phyloP scores from a whole-genome alignment of 2,113 vertebrate genomes.

The Dipodomys stephensi region DNA sequence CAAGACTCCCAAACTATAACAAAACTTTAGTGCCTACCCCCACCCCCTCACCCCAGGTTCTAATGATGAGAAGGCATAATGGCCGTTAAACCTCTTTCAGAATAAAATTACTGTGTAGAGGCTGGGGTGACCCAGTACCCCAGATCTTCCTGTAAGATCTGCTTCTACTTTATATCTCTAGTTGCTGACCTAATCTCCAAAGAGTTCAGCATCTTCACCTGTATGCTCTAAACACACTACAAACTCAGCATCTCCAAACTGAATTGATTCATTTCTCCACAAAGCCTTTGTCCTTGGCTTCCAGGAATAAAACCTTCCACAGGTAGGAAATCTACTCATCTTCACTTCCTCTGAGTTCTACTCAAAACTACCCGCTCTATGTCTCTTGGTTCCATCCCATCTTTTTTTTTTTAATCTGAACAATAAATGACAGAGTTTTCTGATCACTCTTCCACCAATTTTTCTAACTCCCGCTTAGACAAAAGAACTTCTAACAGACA shows the following conservation, averaged over 20 bases:
- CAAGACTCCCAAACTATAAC: not conserved
- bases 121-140: not conserved
- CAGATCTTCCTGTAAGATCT: not conserved
- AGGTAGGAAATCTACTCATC: slow-evolving; percentile 24
- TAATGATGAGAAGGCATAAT: slow-evolving; percentile 1
- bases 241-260: slow-evolving; percentile 31
- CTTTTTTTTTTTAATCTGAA: slow-evolving; percentile 18
- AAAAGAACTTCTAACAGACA: not conserved
- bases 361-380: not conserved
- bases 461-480: slow-evolving; percentile 3
- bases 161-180: not conserved
- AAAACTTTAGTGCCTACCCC: not conserved
- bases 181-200: not conserved
- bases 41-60: not conserved
- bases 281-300: not conserved
- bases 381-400: not conserved
- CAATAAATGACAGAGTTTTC: not conserved
- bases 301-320: not conserved
- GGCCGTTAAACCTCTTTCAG: not conserved
- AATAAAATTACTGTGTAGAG: slow-evolving; percentile 11
- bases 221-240: slow-evolving; percentile 17
- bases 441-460: not conserved
- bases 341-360: not conserved
- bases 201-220: slow-evolving; percentile 6
- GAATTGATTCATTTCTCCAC: not conserved